phyloP scores from a whole-genome alignment of 2,797 vertebrate species.

The Eulemur albifrons region DNA sequence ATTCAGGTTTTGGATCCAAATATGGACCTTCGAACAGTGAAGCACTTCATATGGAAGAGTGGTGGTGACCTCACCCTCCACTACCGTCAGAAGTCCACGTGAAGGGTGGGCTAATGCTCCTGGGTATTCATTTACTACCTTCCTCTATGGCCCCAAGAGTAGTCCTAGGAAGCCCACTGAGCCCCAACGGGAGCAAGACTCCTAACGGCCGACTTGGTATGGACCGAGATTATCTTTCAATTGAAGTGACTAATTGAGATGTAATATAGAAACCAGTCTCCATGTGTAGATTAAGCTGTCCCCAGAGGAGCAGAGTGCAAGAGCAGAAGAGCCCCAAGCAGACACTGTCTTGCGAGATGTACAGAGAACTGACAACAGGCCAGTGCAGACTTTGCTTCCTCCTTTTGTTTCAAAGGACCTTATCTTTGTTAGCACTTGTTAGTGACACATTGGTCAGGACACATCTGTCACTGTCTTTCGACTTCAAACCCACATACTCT shows the following conservation, averaged over 20 bases:
- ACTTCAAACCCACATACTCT: conserved; percentile 50
- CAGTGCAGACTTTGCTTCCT: conserved; percentile 80
- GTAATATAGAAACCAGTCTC: conserved; percentile 85
- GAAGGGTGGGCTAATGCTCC: conserved; percentile 79
- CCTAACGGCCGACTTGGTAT: conserved; percentile 76
- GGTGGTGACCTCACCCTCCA: conserved; percentile 98
- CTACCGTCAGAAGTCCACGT: conserved; percentile 98
- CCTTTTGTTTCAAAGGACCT: conserved; percentile 67
- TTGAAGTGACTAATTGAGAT: conserved; percentile 83
- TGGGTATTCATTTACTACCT: conserved; percentile 66
- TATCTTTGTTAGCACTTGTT: conserved; percentile 76
- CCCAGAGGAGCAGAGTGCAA: conserved; percentile 71
- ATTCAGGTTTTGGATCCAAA: conserved; percentile 96
- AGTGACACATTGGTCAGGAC: conserved; percentile 68
- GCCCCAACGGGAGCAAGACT: conserved; percentile 83
- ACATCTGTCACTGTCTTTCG: conserved; percentile 69
- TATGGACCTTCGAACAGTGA: conserved; percentile 99
- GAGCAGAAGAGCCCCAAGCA: conserved; percentile 71
- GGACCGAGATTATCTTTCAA: conserved; percentile 80
- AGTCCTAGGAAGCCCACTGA: conserved; percentile 86
- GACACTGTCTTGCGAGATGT: conserved; percentile 71
- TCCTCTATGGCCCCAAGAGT: conserved; percentile 82
- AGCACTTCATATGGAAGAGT: conserved; percentile 99
- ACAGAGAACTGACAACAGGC: conserved; percentile 78
- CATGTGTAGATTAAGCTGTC: conserved; percentile 82